phyloP scores from a whole-genome alignment of 2,888 invertebrate genomes.

The Pyrocoelia pectoralis region DNA sequence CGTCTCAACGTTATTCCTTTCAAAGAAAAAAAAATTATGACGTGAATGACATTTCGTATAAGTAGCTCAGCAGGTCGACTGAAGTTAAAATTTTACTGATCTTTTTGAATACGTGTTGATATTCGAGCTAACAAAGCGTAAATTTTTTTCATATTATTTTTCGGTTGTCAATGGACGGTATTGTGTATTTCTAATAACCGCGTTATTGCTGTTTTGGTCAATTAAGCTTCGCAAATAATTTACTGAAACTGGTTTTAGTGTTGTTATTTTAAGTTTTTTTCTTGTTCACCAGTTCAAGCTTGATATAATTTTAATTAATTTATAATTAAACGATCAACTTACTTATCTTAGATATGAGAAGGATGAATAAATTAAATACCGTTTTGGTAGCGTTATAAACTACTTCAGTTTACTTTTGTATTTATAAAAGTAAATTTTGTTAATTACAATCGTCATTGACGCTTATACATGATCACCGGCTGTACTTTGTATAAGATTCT shows the following conservation, averaged over 20 bases:
- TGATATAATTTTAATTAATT: neutral
- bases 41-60: constrained; percentile 43
- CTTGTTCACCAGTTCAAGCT: neutral
- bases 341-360: neutral
- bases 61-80: constrained; percentile 40
- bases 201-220: constrained; percentile 29
- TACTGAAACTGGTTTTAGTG: neutral
- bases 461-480: no score
- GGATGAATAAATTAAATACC: neutral
- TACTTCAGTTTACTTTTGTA: neutral
- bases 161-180: constrained; percentile 15
- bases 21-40: constrained; percentile 35
- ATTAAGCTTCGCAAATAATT: constrained; percentile 23
- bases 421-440: neutral
- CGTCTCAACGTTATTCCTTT: constrained; percentile 25
- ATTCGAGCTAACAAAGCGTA: constrained; percentile 39
- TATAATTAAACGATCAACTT: constrained; percentile 1
- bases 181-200: constrained; percentile 24
- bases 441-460: no score
- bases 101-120: constrained; percentile 42
- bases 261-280: neutral
- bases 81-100: constrained; percentile 37
- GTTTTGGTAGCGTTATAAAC: neutral
- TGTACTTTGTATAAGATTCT: no score
- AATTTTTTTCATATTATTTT: constrained; percentile 14